Percentiles rank a stretch among this genome's conserved stretches.
phyloP scores from a whole-genome alignment of 1,140 invertebrate genomes.

The Drosophila funebris region DNA sequence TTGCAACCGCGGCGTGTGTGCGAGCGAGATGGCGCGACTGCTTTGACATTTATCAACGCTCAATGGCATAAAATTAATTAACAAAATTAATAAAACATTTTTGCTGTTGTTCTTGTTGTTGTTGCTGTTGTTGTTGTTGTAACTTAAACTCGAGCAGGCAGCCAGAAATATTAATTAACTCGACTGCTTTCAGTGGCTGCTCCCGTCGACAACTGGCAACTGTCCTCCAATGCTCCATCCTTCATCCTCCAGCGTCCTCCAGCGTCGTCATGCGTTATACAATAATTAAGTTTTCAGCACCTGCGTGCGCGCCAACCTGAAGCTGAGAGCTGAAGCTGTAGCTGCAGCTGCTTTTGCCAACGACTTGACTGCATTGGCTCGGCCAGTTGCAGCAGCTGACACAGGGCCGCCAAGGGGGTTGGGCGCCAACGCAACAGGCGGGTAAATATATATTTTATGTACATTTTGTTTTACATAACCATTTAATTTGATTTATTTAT shows the following conservation, averaged over 20 bases:
- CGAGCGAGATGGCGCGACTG: slow-evolving; percentile 4
- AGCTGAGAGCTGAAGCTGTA: slow-evolving; percentile 20
- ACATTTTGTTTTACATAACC: too few relatives aligned
- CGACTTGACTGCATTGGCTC: not conserved
- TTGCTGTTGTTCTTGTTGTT: too few relatives aligned
- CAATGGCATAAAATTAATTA: slow-evolving; percentile 76
- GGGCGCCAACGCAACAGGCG: not conserved
- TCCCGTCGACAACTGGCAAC: slow-evolving; percentile 7
- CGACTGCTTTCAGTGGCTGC: slow-evolving; percentile 43
- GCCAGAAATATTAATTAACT: slow-evolving; percentile 75
- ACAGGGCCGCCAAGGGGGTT: not conserved
- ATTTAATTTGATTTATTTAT: not conserved
- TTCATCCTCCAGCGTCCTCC: not conserved
- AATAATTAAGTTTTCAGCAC: slow-evolving; percentile 82
- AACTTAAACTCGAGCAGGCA: slow-evolving; percentile 25
- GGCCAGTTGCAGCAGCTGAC: slow-evolving; percentile 6
- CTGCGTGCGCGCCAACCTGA: slow-evolving; percentile 63
- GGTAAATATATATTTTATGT: too few relatives aligned
- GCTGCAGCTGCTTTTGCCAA: slow-evolving; percentile 24
- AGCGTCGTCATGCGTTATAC: slow-evolving; percentile 66
- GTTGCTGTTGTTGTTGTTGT: not conserved
- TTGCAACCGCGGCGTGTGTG: not conserved
- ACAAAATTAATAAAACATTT: slow-evolving; percentile 81
- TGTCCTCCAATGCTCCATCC: not conserved
- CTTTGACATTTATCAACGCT: slow-evolving; percentile 65